A percentile compares a stretch with the other conserved stretches of the same genome.
Evolutionary conservation across 2,888 invertebrate species (phyloP).

Genomic region (Ditula angustiorana): DNA sequence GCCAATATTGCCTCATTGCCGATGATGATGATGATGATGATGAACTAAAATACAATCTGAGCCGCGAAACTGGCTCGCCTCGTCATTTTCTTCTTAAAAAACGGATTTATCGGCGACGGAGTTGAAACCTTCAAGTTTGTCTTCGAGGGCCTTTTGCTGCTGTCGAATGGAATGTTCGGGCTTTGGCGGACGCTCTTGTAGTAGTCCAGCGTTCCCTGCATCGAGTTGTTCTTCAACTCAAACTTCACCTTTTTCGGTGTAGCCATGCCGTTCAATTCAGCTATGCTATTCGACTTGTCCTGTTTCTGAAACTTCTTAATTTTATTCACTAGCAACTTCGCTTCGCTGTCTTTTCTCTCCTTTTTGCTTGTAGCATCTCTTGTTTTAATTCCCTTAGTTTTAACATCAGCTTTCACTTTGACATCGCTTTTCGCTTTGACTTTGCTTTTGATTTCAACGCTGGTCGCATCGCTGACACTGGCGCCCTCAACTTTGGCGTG

Average conservation of each 20-base stretch:
- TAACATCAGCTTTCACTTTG: slow-evolving; percentile 17
- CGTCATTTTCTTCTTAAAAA: slow-evolving; percentile 86
- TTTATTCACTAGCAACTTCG: slow-evolving; percentile 59
- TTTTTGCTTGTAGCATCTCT: background rate
- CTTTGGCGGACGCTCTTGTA: slow-evolving; percentile 88
- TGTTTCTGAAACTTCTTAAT: slow-evolving; percentile 64
- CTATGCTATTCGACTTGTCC: slow-evolving; percentile 47
- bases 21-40: too few relatives aligned
- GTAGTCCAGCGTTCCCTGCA: slow-evolving; percentile 91
- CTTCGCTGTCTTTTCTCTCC: slow-evolving; percentile 23
- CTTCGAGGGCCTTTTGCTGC: slow-evolving; percentile 88
- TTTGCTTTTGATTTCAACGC: slow-evolving; percentile 7
- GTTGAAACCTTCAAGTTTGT: slow-evolving; percentile 90
- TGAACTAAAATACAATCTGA: slow-evolving; percentile 28
- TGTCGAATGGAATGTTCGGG: slow-evolving; percentile 91
- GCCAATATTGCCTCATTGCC: too few relatives aligned
- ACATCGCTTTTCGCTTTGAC: slow-evolving; percentile 19
- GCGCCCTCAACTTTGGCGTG: too few relatives aligned
- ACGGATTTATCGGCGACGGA: slow-evolving; percentile 91
- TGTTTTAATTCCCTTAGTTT: slow-evolving; percentile 6
- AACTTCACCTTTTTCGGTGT: slow-evolving; percentile 90
- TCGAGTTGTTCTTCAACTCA: slow-evolving; percentile 88
- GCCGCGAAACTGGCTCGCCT: slow-evolving; percentile 33
- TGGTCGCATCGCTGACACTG: background rate
- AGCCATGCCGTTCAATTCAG: slow-evolving; percentile 44